Percentiles rank a stretch among this genome's conserved stretches.
Conservation (phyloP, 2,888 invertebrate genomes). For the Acheta domesticus region DNA sequence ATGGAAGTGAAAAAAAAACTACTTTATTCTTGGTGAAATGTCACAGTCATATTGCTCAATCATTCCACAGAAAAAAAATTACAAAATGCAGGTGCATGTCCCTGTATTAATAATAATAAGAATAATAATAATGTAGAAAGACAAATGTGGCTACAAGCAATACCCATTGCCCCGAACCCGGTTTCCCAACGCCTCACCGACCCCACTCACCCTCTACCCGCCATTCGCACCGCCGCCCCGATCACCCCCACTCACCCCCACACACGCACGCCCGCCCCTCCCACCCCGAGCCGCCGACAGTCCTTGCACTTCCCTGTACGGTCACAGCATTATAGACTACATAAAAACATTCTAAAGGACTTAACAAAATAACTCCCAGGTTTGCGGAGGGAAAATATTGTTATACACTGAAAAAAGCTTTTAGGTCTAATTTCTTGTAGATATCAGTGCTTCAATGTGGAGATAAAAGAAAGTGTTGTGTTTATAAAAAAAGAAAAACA, state of each 20-base stretch:
- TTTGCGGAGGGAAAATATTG: slow-evolving; percentile 32
- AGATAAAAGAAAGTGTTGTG: slow-evolving; percentile 32
- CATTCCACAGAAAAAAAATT: slow-evolving; percentile 29
- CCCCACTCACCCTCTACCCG: background rate
- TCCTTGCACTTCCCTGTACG: slow-evolving; percentile 11
- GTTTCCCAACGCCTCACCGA: background rate
- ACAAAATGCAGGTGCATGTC: slow-evolving; percentile 19
- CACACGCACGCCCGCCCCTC: slow-evolving; percentile 23
- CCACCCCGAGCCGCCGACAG: background rate
- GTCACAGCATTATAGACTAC: slow-evolving; percentile 31
- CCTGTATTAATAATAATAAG: slow-evolving; percentile 18
- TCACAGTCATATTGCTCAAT: slow-evolving; percentile 36
- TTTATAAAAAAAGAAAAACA: slow-evolving; percentile 33
- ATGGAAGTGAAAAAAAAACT: background rate
- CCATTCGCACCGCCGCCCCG: background rate
- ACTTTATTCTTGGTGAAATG: slow-evolving; percentile 33
- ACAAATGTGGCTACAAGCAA: slow-evolving; percentile 34
- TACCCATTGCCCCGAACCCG: slow-evolving; percentile 29
- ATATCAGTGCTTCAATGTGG: slow-evolving; percentile 35
- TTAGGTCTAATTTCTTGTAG: slow-evolving; percentile 33
- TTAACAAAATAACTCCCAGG: slow-evolving; percentile 26
- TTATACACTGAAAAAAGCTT: slow-evolving; percentile 34
- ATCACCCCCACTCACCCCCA: slow-evolving; percentile 23
- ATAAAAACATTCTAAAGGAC: slow-evolving; percentile 33
- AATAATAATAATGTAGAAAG: slow-evolving; percentile 22